These are phyloP conservation scores for Gymnocephalus cernua DNA, from an alignment of 2,113 vertebrate genomes.

Conservation along the genomic window DNA sequence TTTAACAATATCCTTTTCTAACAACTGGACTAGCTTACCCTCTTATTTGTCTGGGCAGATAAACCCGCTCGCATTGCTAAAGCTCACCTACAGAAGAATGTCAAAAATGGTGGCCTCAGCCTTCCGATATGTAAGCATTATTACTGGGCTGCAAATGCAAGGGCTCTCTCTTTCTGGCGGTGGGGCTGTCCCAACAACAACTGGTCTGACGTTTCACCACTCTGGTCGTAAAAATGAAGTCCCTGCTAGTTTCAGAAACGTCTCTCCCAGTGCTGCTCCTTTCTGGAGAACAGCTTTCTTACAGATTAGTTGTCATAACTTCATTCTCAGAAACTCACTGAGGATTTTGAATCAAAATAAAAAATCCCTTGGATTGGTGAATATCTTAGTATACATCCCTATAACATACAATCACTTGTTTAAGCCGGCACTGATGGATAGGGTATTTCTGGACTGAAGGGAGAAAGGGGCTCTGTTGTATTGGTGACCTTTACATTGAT, in stretches of 20 bases:
- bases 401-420: neutral
- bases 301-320: no score
- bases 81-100: neutral
- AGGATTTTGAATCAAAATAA: no score
- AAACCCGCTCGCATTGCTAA: neutral
- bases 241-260: no score
- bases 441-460: neutral
- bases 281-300: no score
- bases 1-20: neutral
- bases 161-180: constrained; percentile 20
- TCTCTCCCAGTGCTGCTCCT: no score
- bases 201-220: neutral
- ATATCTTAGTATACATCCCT: neutral
- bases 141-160: neutral
- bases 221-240: no score
- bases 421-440: constrained; percentile 7
- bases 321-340: no score
- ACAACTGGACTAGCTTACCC: neutral
- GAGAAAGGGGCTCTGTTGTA: no score
- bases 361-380: no score
- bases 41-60: neutral
- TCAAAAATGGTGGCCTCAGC: neutral
- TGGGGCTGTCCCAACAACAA: neutral
- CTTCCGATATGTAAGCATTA: constrained; percentile 17
- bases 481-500: no score